phyloP scores from a whole-genome alignment of 2,888 invertebrate species.

The Podotricha telesiphe region DNA sequence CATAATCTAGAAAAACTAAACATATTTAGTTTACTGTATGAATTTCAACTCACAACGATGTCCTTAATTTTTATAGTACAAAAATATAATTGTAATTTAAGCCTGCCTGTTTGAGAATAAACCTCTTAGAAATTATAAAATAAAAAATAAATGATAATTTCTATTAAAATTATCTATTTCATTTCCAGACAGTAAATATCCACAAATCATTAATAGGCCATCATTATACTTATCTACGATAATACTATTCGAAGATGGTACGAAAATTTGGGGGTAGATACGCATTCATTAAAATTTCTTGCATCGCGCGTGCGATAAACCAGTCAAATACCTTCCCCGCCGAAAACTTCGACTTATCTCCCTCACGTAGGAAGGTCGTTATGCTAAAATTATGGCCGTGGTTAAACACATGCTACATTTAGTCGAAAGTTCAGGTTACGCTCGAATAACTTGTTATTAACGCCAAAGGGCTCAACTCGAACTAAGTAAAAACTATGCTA shows the following conservation, averaged over 20 bases:
- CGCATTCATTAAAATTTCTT: constrained; percentile 78
- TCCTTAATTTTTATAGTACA: too few relatives aligned
- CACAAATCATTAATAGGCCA: not conserved
- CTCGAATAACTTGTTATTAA: constrained; percentile 74
- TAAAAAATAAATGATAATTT: too few relatives aligned
- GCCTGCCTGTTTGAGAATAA: too few relatives aligned
- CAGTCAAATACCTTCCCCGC: constrained; percentile 62
- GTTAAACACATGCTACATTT: constrained; percentile 83
- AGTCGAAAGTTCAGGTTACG: constrained; percentile 77
- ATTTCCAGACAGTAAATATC: too few relatives aligned
- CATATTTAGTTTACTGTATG: too few relatives aligned
- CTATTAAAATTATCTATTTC: too few relatives aligned
- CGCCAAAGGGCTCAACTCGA: constrained; percentile 52
- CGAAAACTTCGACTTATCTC: constrained; percentile 82
- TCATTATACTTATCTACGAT: not conserved
- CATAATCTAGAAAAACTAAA: too few relatives aligned
- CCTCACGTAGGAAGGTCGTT: constrained; percentile 80
- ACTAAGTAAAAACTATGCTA: constrained; percentile 26
- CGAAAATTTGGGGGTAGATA: not conserved
- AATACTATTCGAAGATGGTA: not conserved
- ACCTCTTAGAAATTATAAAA: too few relatives aligned
- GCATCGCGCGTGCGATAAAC: constrained; percentile 78
- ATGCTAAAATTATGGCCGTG: constrained; percentile 76
- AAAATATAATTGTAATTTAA: too few relatives aligned
- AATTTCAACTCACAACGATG: too few relatives aligned